These are phyloP conservation scores for Hypotaenidia philippensis DNA, from an alignment of 2,797 vertebrate genomes.

Conservation along the genomic window DNA sequence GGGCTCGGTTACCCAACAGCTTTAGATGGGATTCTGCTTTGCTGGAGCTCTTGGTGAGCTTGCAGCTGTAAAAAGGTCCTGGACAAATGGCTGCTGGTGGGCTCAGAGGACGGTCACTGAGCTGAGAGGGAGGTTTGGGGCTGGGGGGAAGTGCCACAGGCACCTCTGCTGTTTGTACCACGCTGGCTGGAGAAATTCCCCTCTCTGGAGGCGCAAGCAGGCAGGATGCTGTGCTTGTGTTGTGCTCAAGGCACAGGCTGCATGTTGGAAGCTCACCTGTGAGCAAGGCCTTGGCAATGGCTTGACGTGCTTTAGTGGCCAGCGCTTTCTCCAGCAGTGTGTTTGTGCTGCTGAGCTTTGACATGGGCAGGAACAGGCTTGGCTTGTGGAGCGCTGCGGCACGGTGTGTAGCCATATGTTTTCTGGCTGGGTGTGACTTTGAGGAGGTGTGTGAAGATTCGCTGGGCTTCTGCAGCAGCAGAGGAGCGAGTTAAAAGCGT, in stretches of 20 bases:
- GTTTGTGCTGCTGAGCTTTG: neutral
- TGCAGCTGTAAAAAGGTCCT: neutral
- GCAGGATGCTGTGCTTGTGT: neutral
- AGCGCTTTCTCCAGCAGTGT: neutral
- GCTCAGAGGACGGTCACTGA: neutral
- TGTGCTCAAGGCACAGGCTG: neutral
- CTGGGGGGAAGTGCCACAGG: neutral
- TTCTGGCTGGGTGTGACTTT: constrained; percentile 5
- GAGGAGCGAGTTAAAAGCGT: neutral
- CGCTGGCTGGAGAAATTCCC: neutral
- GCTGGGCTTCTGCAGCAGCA: neutral
- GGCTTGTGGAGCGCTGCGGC: neutral
- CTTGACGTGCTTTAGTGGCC: neutral
- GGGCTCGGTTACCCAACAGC: neutral
- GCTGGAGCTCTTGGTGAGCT: neutral
- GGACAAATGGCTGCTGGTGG: neutral
- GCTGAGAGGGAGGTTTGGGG: rapidly evolving
- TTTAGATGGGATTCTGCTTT: neutral
- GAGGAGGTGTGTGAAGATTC: constrained; percentile 24
- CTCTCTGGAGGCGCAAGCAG: neutral
- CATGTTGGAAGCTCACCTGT: no score
- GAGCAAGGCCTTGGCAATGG: neutral
- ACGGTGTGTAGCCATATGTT: neutral
- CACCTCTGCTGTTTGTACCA: rapidly evolving
- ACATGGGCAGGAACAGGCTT: neutral